phyloP scores from a whole-genome alignment of 2,113 vertebrate species.

The Poeciliopsis occidentalis region DNA sequence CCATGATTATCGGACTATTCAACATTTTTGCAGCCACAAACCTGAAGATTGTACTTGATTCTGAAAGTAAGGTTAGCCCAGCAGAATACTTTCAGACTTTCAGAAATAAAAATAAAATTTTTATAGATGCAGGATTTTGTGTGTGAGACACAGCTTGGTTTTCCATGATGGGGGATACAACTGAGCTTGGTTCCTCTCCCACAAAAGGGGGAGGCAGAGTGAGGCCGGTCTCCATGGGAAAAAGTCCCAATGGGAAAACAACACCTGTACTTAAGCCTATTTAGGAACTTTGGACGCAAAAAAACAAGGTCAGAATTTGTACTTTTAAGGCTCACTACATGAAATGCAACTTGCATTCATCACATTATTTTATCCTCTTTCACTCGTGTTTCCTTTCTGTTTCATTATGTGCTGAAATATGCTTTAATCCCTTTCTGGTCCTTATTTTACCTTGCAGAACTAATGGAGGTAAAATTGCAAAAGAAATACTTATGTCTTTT shows the following conservation, averaged over 20 bases:
- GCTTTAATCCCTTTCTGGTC: conserved; percentile 15
- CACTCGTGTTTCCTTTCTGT: background rate
- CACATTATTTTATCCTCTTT: background rate
- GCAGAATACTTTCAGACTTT: background rate
- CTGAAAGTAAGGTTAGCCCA: background rate
- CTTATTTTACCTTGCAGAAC: conserved; percentile 24
- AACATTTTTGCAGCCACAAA: background rate
- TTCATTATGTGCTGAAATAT: conserved; percentile 7
- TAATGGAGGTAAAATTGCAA: conserved; percentile 17
- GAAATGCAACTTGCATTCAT: background rate
- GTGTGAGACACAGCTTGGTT: conserved; percentile 26
- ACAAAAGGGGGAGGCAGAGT: background rate
- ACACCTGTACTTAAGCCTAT: background rate
- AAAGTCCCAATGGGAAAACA: conserved; percentile 6
- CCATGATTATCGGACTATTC: background rate
- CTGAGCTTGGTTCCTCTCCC: background rate
- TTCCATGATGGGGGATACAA: conserved; percentile 28
- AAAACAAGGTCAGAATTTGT: background rate
- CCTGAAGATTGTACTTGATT: background rate
- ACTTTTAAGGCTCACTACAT: background rate
- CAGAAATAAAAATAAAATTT: background rate
- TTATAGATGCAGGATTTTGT: background rate
- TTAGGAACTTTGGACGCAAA: background rate
- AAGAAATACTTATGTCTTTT: conserved; percentile 51
- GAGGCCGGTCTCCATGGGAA: too few relatives aligned